Percentiles rank a stretch among this genome's conserved stretches.
These are phyloP conservation scores for Saccostrea cuccullata DNA, from an alignment of 1,140 invertebrate genomes.

Conservation along the genomic window DNA sequence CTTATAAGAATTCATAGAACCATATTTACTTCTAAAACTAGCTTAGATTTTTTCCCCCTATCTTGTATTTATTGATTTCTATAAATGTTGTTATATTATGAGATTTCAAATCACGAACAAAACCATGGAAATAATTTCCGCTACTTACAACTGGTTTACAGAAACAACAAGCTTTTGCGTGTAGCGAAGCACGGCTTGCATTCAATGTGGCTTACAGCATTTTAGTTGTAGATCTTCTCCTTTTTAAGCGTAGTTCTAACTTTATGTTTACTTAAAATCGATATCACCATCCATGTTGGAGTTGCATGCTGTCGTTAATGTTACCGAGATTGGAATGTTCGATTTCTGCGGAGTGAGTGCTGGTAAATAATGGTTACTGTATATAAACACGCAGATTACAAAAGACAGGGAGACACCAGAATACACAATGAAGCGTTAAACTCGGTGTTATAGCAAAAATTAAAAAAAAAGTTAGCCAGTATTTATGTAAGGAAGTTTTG, in stretches of 20 bases:
- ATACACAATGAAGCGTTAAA: no score
- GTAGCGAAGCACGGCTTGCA: neutral
- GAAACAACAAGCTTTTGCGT: neutral
- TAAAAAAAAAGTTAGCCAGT: no score
- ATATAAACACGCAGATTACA: neutral
- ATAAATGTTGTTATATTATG: neutral
- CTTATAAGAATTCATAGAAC: no score
- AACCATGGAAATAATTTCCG: neutral
- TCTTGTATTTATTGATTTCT: neutral
- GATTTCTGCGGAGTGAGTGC: slow-evolving; percentile 13
- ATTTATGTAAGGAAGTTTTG: no score
- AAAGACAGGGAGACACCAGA: no score
- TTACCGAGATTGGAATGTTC: slow-evolving; percentile 25
- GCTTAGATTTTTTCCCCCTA: neutral
- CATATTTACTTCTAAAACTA: neutral
- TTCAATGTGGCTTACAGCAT: neutral
- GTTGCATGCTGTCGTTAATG: slow-evolving; percentile 19
- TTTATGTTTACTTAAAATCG: slow-evolving; percentile 29
- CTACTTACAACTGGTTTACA: neutral
- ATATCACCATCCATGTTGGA: slow-evolving; percentile 24
- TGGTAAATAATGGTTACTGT: slow-evolving; percentile 17
- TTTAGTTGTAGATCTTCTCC: neutral
- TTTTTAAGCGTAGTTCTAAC: slow-evolving; percentile 28
- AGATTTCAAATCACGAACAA: neutral
- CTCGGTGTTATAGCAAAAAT: no score